phyloP scores from a whole-genome alignment of 2,888 invertebrate genomes.

The Thymelicus acteon region DNA sequence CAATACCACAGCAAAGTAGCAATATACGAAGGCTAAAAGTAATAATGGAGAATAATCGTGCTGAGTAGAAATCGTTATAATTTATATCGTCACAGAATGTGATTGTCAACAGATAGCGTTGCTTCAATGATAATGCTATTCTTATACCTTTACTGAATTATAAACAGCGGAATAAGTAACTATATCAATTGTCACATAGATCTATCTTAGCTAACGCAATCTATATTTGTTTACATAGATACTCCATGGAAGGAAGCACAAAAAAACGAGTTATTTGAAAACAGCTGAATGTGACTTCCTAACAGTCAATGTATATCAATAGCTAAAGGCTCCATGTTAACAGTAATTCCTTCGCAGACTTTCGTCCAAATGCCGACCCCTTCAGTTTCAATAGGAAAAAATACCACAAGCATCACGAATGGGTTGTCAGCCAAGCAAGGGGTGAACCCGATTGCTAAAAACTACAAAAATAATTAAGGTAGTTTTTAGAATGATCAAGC shows the following conservation, averaged over 20 bases:
- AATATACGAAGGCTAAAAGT: slow-evolving; percentile 24
- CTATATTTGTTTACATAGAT: not conserved
- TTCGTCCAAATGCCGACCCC: too few relatives aligned
- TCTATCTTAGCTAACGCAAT: not conserved
- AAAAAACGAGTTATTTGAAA: too few relatives aligned
- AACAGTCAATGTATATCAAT: too few relatives aligned
- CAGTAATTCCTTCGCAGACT: too few relatives aligned
- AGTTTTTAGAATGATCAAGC: too few relatives aligned
- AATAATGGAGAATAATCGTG: slow-evolving; percentile 29
- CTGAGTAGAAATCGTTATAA: slow-evolving; percentile 59
- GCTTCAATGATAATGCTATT: slow-evolving; percentile 62
- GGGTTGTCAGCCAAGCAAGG: too few relatives aligned
- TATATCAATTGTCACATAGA: not conserved
- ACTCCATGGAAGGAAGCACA: not conserved
- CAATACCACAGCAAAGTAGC: not conserved
- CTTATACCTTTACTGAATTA: not conserved
- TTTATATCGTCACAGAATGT: slow-evolving; percentile 60
- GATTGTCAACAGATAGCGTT: slow-evolving; percentile 62
- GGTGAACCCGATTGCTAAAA: too few relatives aligned
- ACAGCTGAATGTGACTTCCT: too few relatives aligned
- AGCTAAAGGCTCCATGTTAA: too few relatives aligned
- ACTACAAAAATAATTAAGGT: too few relatives aligned
- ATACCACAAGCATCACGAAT: too few relatives aligned
- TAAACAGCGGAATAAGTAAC: not conserved
- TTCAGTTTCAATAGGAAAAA: too few relatives aligned